Conservation (phyloP, 2,113 vertebrate species). For the Megaleporinus macrocephalus region DNA sequence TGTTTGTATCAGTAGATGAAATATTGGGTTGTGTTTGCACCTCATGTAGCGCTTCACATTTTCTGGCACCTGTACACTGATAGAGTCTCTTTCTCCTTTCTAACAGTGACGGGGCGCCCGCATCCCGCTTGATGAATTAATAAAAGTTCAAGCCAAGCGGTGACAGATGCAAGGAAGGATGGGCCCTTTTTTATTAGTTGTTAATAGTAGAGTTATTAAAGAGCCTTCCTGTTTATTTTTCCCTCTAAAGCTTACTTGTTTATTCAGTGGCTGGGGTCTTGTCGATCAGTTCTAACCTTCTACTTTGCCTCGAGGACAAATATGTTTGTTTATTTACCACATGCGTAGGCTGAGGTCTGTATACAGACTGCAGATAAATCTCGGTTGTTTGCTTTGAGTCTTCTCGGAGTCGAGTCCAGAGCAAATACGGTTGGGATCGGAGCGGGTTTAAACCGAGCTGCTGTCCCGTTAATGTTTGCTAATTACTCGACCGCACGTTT, state of each 20-base stretch:
- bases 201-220: constrained; percentile 25
- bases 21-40: constrained; percentile 50
- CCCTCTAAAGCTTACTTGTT: constrained; percentile 24
- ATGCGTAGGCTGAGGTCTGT: constrained; percentile 25
- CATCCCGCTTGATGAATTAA: constrained; percentile 34
- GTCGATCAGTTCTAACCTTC: constrained; percentile 28
- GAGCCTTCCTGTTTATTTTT: constrained; percentile 16
- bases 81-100: constrained; percentile 29
- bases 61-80: constrained; percentile 50
- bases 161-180: constrained; percentile 20
- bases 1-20: constrained; percentile 49
- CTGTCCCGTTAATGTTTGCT: constrained; percentile 49
- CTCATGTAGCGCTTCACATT: constrained; percentile 43
- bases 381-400: constrained; percentile 22
- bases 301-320: constrained; percentile 31
- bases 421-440: constrained; percentile 24
- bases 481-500: constrained; percentile 43
- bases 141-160: constrained; percentile 28
- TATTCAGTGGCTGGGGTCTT: constrained; percentile 7
- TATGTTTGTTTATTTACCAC: constrained; percentile 41
- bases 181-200: not conserved
- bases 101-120: constrained; percentile 28
- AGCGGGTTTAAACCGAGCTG: constrained; percentile 41
- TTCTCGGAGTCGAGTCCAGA: constrained; percentile 37
- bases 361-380: constrained; percentile 34